These are phyloP conservation scores for Dolichallabes microphthalmus DNA, from an alignment of 2,113 vertebrate species.

Conservation along the genomic window DNA sequence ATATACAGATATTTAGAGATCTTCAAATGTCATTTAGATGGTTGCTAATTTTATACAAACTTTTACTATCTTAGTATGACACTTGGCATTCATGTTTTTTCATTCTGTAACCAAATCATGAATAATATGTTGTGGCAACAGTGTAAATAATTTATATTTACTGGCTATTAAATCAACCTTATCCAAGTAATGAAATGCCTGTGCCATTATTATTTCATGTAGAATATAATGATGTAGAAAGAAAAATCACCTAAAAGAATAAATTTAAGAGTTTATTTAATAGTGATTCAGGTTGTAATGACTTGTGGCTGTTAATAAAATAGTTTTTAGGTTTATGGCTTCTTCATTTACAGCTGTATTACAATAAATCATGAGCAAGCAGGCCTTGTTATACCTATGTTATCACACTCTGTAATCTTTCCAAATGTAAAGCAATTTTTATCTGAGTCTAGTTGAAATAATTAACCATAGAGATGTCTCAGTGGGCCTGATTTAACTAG, in stretches of 20 bases:
- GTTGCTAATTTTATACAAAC: no score
- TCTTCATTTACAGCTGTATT: background rate
- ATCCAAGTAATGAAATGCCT: background rate
- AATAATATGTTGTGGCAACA: no score
- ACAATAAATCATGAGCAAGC: background rate
- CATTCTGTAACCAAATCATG: no score
- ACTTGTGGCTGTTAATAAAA: background rate
- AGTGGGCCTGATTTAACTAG: background rate
- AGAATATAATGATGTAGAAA: background rate
- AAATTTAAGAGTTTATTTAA: background rate
- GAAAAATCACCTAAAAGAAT: background rate
- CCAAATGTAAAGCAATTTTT: background rate
- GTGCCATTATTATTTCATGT: background rate
- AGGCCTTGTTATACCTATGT: background rate
- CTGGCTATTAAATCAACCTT: background rate
- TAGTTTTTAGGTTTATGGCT: background rate
- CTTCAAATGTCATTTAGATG: no score
- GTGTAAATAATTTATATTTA: background rate
- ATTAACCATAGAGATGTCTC: background rate
- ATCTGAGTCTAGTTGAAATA: background rate
- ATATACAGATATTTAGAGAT: no score
- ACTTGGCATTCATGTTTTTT: background rate
- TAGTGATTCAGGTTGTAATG: background rate
- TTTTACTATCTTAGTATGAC: no score
- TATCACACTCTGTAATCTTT: background rate